Evolutionary conservation across 2,797 vertebrate genomes (phyloP).

Genomic region (Enoplosus armatus): DNA sequence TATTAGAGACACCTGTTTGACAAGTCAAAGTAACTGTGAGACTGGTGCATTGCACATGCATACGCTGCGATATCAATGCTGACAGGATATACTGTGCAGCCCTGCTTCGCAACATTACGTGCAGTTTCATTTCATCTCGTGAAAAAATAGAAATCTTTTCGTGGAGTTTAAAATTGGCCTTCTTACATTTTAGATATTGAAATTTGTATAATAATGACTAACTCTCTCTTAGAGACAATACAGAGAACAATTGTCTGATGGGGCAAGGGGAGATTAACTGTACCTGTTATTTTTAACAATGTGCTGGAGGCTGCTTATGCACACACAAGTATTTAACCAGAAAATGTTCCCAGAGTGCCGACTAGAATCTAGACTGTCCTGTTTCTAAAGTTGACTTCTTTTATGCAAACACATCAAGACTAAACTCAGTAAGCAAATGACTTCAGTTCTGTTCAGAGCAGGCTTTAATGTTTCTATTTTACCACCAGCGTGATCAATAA

Average conservation of each 20-base stretch:
- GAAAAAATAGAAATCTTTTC: neutral
- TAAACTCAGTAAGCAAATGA: neutral
- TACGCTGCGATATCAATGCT: neutral
- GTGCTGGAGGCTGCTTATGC: conserved; percentile 5
- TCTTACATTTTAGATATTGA: neutral
- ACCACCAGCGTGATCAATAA: conserved; percentile 34
- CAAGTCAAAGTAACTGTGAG: neutral
- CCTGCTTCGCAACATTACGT: neutral
- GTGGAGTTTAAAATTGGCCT: too few species aligned
- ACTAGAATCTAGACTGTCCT: conserved; percentile 23
- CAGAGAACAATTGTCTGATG: neutral
- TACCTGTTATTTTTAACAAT: conserved; percentile 1
- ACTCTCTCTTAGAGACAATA: neutral
- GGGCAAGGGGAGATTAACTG: neutral
- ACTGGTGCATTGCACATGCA: conserved; percentile 1
- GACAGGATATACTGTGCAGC: neutral
- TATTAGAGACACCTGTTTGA: neutral
- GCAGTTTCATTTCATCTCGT: neutral
- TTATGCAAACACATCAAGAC: neutral
- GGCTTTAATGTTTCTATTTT: neutral
- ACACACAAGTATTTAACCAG: neutral
- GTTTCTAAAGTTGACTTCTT: conserved; percentile 17
- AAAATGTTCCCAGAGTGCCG: neutral
- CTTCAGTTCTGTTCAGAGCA: neutral
- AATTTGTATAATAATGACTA: neutral